Percentiles rank a stretch among this genome's conserved stretches.
phyloP scores from a whole-genome alignment of 2,888 invertebrate species.

The Meteorus colon region DNA sequence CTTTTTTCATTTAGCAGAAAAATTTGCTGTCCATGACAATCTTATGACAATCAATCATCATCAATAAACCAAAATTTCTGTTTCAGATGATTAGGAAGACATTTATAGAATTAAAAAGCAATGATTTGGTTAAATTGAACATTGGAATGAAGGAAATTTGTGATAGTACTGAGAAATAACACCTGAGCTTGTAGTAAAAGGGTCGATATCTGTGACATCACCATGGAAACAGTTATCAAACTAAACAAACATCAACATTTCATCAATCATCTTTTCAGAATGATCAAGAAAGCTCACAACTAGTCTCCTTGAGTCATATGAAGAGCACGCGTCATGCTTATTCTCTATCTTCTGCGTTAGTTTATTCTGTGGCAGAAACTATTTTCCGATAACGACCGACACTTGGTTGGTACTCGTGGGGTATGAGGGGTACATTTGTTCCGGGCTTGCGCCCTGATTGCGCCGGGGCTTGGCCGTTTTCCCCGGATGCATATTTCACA shows the following conservation, averaged over 20 bases:
- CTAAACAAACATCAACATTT: slow-evolving; percentile 12
- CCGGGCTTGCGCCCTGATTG: slow-evolving; percentile 66
- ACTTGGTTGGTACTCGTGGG: slow-evolving; percentile 53
- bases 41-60: too few relatives aligned
- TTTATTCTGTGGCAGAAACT: slow-evolving; percentile 61
- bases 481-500: slow-evolving; percentile 67
- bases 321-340: background rate
- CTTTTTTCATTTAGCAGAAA: background rate
- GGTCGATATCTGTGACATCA: too few relatives aligned
- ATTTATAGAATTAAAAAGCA: too few relatives aligned
- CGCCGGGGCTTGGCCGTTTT: slow-evolving; percentile 54
- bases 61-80: too few relatives aligned
- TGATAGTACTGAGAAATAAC: too few relatives aligned
- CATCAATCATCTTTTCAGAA: background rate
- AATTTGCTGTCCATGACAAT: too few relatives aligned
- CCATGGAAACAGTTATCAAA: background rate
- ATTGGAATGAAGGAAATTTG: too few relatives aligned
- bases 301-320: background rate
- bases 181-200: too few relatives aligned
- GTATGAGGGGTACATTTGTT: slow-evolving; percentile 62
- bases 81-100: too few relatives aligned
- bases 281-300: background rate
- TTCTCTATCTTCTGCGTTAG: slow-evolving; percentile 23
- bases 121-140: too few relatives aligned
- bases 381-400: slow-evolving; percentile 68